These are phyloP conservation scores for Hylaea fasciaria DNA, from an alignment of 2,888 invertebrate genomes.

Conservation along the genomic window DNA sequence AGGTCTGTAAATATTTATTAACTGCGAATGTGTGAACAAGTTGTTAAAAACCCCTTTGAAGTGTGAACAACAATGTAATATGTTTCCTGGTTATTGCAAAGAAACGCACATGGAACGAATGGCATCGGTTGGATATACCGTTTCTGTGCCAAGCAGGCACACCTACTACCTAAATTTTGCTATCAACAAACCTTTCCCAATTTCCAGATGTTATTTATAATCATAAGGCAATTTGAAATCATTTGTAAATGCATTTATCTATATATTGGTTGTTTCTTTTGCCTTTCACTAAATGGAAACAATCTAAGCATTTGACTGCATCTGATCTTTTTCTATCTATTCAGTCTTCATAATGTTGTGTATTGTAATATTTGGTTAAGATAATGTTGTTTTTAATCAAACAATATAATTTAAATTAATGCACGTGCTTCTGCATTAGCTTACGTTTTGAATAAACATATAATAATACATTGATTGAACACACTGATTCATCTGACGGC, in stretches of 20 bases:
- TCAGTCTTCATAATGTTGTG: too few species aligned
- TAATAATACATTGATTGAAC: conserved; percentile 31
- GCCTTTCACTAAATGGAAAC: too few species aligned
- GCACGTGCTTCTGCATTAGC: conserved; percentile 14
- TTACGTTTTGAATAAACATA: conserved; percentile 17
- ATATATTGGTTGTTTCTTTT: too few species aligned
- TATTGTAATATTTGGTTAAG: too few species aligned
- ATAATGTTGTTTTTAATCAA: conserved; percentile 29
- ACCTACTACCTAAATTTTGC: too few species aligned
- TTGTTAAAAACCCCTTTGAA: conserved; percentile 22
- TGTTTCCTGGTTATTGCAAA: conserved; percentile 37
- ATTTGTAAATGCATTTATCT: too few species aligned
- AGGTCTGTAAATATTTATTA: conserved; percentile 19
- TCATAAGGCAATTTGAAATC: too few species aligned
- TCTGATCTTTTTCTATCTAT: too few species aligned
- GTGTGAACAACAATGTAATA: conserved; percentile 24
- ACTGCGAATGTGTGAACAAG: conserved; percentile 32
- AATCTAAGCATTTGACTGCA: too few species aligned
- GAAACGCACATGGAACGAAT: conserved; percentile 28
- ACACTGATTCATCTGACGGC: conserved; percentile 21
- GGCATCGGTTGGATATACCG: conserved; percentile 6
- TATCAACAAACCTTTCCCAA: too few species aligned
- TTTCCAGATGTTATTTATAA: too few species aligned
- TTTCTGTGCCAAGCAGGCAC: conserved; percentile 31
- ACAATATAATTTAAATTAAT: conserved; percentile 28